These are phyloP conservation scores for Antheraea pernyi DNA, from an alignment of 1,140 invertebrate genomes.

Conservation along the genomic window DNA sequence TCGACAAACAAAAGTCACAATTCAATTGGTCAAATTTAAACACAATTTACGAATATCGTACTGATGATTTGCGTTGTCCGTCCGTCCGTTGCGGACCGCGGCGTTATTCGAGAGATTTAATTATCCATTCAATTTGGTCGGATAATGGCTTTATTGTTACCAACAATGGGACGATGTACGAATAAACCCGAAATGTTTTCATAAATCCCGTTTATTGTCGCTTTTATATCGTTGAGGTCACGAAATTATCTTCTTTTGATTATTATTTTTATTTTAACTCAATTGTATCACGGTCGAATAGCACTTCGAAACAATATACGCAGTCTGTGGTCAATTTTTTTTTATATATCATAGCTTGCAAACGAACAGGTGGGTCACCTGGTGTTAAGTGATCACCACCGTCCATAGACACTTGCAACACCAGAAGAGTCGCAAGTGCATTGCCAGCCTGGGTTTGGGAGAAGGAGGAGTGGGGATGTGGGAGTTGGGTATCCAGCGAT, in stretches of 20 bases:
- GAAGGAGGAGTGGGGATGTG: no score
- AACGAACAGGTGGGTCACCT: no score
- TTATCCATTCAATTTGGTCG: slow-evolving; percentile 26
- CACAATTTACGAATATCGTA: not conserved
- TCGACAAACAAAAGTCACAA: not conserved
- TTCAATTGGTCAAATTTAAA: not conserved
- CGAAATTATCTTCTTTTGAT: not conserved
- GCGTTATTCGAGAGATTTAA: slow-evolving; percentile 5
- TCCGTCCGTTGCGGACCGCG: not conserved
- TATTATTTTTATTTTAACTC: not conserved
- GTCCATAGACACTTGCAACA: no score
- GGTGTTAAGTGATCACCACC: no score
- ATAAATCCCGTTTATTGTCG: slow-evolving; percentile 1
- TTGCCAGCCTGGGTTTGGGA: no score
- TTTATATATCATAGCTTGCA: no score
- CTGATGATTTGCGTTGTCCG: not conserved
- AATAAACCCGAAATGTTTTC: slow-evolving; percentile 18
- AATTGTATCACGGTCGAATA: no score
- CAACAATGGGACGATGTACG: slow-evolving; percentile 24
- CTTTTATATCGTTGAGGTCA: not conserved
- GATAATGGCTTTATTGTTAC: slow-evolving; percentile 35
- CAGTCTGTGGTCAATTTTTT: no score
- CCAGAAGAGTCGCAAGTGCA: no score
- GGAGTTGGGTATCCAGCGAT: no score
- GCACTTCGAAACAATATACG: no score